These are phyloP conservation scores for Volucella zonaria DNA, from an alignment of 2,888 invertebrate species.

Conservation along the genomic window DNA sequence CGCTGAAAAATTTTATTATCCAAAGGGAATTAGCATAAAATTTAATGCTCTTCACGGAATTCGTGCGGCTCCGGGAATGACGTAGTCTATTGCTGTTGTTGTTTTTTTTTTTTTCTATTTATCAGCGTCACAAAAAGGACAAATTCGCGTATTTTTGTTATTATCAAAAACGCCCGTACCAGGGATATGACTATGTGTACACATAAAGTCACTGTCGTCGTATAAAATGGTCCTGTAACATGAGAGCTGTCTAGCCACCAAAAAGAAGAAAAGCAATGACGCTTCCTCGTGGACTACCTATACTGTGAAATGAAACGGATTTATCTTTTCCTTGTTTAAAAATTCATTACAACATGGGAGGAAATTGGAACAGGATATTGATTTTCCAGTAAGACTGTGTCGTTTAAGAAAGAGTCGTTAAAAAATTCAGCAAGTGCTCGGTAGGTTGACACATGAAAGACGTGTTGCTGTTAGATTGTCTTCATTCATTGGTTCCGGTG, in stretches of 20 bases:
- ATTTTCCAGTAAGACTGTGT: slow-evolving; percentile 11
- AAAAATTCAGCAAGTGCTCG: neutral
- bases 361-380: slow-evolving; percentile 19
- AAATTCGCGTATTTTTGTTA: neutral
- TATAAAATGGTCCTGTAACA: neutral
- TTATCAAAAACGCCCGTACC: slow-evolving; percentile 18
- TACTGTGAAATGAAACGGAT: neutral
- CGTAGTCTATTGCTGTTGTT: slow-evolving; percentile 17
- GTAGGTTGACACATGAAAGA: neutral
- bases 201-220: neutral
- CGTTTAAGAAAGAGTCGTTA: neutral
- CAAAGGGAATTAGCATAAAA: slow-evolving; percentile 35
- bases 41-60: neutral
- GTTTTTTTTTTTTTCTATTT: neutral
- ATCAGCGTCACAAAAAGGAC: neutral
- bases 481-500: neutral
- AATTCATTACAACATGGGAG: slow-evolving; percentile 25
- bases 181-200: neutral
- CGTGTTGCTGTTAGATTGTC: neutral
- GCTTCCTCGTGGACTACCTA: neutral
- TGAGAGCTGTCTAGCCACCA: slow-evolving; percentile 7
- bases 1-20: slow-evolving; percentile 19
- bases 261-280: neutral
- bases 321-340: slow-evolving; percentile 22
- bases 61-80: neutral